These are phyloP conservation scores for Urocynchramus pylzowi DNA, from an alignment of 2,113 vertebrate species.

Conservation along the genomic window DNA sequence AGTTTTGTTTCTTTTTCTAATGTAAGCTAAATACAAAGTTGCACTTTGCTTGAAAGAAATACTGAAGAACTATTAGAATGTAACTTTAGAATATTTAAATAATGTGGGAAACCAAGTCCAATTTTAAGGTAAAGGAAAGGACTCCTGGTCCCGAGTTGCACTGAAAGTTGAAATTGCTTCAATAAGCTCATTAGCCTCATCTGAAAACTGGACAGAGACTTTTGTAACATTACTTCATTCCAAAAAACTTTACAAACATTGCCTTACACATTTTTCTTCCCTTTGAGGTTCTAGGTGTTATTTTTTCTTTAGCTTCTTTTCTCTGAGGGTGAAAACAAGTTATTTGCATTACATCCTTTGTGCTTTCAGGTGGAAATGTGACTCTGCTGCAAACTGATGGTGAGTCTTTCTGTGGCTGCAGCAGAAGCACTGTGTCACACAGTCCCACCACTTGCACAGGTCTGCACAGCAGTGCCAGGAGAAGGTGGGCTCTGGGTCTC, in stretches of 20 bases:
- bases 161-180: background rate
- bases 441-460: rapidly evolving
- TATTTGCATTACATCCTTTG: background rate
- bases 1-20: background rate
- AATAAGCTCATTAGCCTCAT: background rate
- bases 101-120: background rate
- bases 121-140: background rate
- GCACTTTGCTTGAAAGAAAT: background rate
- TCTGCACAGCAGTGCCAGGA: background rate
- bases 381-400: background rate
- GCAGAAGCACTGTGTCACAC: background rate
- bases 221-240: background rate
- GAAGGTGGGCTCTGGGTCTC: background rate
- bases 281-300: background rate
- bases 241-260: background rate
- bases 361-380: background rate
- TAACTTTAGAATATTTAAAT: background rate
- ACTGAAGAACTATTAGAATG: background rate
- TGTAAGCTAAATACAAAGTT: background rate
- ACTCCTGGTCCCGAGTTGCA: background rate
- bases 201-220: background rate
- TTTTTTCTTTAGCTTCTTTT: background rate
- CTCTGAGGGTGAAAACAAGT: background rate
- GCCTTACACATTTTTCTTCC: background rate
- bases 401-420: background rate